Percentiles rank a stretch among this genome's conserved stretches.
Conservation (phyloP, 2,888 invertebrate genomes). For the Marronus borbonicus region DNA sequence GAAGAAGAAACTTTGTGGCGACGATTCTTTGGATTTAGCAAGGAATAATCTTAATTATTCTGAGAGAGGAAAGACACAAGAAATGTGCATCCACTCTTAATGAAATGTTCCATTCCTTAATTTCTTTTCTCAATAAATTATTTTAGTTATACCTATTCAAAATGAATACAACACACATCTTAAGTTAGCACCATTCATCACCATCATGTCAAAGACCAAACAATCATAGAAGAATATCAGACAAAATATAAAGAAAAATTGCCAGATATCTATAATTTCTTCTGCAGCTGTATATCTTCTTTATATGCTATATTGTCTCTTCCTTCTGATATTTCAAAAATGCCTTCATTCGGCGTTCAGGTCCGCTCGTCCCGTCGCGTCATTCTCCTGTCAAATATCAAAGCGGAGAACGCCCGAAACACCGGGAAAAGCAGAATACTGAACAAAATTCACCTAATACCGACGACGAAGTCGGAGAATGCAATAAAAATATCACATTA, state of each 20-base stretch:
- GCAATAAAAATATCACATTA: slow-evolving; percentile 59
- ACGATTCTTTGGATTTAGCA: too few relatives aligned
- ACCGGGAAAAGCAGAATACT: slow-evolving; percentile 33
- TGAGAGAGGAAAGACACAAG: too few relatives aligned
- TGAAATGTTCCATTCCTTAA: too few relatives aligned
- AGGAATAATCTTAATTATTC: too few relatives aligned
- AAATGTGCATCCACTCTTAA: too few relatives aligned
- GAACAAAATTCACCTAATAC: slow-evolving; percentile 52
- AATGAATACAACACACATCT: not conserved
- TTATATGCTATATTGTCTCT: not conserved
- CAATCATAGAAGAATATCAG: not conserved
- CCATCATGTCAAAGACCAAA: not conserved
- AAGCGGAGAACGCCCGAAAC: not conserved
- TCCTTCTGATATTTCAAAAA: not conserved
- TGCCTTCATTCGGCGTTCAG: not conserved
- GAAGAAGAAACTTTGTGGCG: too few relatives aligned
- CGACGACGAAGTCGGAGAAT: slow-evolving; percentile 53
- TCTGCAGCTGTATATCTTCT: not conserved
- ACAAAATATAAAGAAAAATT: not conserved
- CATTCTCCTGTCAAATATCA: slow-evolving; percentile 1
- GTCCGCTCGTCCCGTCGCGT: not conserved
- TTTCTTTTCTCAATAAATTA: too few relatives aligned
- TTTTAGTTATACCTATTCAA: too few relatives aligned
- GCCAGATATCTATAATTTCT: not conserved
- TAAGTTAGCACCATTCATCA: not conserved